Evolutionary conservation across 2,113 vertebrate genomes (phyloP).

Genomic region (Caloenas nicobarica): DNA sequence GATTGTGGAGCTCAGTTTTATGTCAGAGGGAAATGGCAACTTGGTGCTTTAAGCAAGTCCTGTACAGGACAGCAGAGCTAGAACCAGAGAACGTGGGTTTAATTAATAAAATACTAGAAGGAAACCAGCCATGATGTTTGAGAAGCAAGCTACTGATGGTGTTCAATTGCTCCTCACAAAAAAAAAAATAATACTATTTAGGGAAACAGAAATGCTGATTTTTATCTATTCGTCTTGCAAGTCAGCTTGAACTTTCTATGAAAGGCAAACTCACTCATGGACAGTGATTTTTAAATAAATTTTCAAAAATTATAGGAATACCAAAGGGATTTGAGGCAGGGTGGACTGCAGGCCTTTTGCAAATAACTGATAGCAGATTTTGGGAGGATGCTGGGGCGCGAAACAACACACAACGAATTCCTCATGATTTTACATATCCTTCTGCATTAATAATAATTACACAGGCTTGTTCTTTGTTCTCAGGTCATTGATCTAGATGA

Average conservation of each 20-base stretch:
- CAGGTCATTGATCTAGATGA: neutral
- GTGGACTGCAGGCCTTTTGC: neutral
- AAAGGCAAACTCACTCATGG: neutral
- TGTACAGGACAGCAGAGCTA: neutral
- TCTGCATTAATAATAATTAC: neutral
- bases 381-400: neutral
- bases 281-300: neutral
- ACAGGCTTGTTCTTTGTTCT: neutral
- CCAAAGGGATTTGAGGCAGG: neutral
- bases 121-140: neutral
- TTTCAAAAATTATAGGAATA: neutral
- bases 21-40: neutral
- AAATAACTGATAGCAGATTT: neutral
- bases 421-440: neutral
- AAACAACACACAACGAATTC: neutral
- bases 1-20: neutral
- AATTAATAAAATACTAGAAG: neutral
- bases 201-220: neutral
- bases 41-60: neutral
- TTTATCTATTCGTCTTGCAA: neutral
- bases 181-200: neutral
- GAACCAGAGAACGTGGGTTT: neutral
- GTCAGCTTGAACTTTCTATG: neutral
- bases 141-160: neutral
- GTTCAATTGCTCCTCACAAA: neutral